Evolutionary conservation across 2,113 vertebrate genomes (phyloP).

Genomic region (Varanus salvator): DNA sequence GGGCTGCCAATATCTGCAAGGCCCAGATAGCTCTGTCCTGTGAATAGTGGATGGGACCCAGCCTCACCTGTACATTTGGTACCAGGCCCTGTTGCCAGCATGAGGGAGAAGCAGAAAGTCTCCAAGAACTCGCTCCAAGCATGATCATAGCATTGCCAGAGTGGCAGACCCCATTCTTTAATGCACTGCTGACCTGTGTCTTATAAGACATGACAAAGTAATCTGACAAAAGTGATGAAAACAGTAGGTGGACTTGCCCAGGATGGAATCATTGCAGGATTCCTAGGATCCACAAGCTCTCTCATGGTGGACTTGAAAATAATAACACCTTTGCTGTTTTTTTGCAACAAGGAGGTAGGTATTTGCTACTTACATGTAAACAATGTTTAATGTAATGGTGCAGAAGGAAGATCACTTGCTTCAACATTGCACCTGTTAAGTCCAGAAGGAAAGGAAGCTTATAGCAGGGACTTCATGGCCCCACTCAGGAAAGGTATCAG

Average conservation of each 20-base stretch:
- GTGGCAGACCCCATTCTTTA: background rate
- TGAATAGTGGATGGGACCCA: no score
- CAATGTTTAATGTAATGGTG: constrained; percentile 9
- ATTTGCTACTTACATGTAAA: constrained; percentile 39
- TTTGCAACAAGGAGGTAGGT: constrained; percentile 2
- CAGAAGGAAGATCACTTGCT: constrained; percentile 53
- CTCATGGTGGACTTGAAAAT: background rate
- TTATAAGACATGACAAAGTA: background rate
- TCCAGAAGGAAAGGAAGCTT: constrained; percentile 46
- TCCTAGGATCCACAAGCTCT: background rate
- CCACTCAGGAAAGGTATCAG: constrained; percentile 53
- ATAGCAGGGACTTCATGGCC: constrained; percentile 42
- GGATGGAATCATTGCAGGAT: background rate
- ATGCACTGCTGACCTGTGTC: background rate
- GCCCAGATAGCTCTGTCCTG: no score
- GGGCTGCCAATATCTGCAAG: background rate
- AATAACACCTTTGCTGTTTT: constrained; percentile 3
- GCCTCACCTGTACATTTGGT: background rate
- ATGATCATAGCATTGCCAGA: background rate
- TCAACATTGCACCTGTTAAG: constrained; percentile 55
- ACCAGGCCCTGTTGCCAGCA: background rate
- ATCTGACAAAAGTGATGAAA: background rate
- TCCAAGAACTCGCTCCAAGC: background rate
- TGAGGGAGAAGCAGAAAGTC: background rate
- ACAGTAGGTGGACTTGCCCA: background rate